These are phyloP conservation scores for Euwallacea fornicatus DNA, from an alignment of 1,140 invertebrate species.

Conservation along the genomic window DNA sequence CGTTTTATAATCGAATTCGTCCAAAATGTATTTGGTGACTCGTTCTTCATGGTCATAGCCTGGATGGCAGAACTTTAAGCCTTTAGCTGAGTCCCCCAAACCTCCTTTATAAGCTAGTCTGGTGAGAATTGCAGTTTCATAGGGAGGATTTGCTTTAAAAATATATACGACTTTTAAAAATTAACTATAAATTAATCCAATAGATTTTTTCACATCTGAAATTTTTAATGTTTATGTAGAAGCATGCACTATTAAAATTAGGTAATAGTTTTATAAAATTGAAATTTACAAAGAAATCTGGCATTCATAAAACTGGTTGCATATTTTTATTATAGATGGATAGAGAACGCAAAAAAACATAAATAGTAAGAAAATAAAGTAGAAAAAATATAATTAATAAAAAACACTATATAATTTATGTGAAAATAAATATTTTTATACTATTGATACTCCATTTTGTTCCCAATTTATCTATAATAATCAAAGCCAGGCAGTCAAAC, in stretches of 20 bases:
- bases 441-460: too few species aligned
- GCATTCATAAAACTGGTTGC: background rate
- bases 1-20: conserved; percentile 60
- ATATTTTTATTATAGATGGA: too few species aligned
- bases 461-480: too few species aligned
- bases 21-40: conserved; percentile 62
- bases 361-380: too few species aligned
- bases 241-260: background rate
- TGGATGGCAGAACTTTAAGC: conserved; percentile 64
- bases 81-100: conserved; percentile 55
- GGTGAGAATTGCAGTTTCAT: conserved; percentile 63
- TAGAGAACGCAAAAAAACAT: too few species aligned
- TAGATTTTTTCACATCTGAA: background rate
- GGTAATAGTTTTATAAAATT: too few species aligned
- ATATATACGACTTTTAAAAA: conserved; percentile 13
- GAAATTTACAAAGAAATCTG: background rate
- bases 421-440: too few species aligned
- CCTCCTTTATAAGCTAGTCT: conserved; percentile 47
- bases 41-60: conserved; percentile 59
- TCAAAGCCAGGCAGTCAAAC: too few species aligned
- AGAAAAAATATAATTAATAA: too few species aligned
- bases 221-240: background rate
- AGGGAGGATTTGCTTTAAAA: conserved; percentile 58
- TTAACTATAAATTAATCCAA: background rate
- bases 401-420: too few species aligned